These are phyloP conservation scores for Acrobasis repandana DNA, from an alignment of 2,888 invertebrate species.

Conservation along the genomic window DNA sequence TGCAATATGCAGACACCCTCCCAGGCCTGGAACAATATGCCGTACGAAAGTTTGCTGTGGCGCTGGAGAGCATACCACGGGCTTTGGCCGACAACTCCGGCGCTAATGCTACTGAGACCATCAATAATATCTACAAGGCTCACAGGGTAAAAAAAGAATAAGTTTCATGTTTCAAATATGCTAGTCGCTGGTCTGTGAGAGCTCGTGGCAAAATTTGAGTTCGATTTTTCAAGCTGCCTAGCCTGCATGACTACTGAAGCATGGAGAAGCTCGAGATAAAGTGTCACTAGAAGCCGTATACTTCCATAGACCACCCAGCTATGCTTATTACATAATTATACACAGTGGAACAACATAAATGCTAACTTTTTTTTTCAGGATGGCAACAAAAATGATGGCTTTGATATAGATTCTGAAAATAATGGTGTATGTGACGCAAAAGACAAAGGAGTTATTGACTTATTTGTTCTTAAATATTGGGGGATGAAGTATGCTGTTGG, in stretches of 20 bases:
- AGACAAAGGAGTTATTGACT: slow-evolving; percentile 91
- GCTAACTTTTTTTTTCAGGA: slow-evolving; percentile 71
- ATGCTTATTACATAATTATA: too few species aligned
- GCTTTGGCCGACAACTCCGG: slow-evolving; percentile 98
- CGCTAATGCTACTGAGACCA: slow-evolving; percentile 91
- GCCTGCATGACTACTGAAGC: too few species aligned
- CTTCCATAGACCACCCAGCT: too few species aligned
- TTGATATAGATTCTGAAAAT: slow-evolving; percentile 92
- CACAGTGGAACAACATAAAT: too few species aligned
- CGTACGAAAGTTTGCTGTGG: slow-evolving; percentile 94
- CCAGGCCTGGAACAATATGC: slow-evolving; percentile 99
- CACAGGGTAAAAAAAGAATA: slow-evolving; percentile 90
- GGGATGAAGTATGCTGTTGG: slow-evolving; percentile 97
- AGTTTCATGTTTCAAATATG: too few species aligned
- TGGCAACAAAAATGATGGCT: slow-evolving; percentile 91
- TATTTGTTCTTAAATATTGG: slow-evolving; percentile 94
- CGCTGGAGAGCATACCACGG: slow-evolving; percentile 95
- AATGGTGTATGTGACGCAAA: slow-evolving; percentile 88
- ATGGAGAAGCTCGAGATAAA: too few species aligned
- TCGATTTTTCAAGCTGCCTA: too few species aligned
- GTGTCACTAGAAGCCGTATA: too few species aligned
- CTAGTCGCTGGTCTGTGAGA: too few species aligned
- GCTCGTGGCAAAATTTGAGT: too few species aligned
- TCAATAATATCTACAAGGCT: slow-evolving; percentile 95
- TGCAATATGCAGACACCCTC: slow-evolving; percentile 94